Evolutionary conservation across 2,797 vertebrate species (phyloP).

Genomic region (Rhynchonycteris naso): DNA sequence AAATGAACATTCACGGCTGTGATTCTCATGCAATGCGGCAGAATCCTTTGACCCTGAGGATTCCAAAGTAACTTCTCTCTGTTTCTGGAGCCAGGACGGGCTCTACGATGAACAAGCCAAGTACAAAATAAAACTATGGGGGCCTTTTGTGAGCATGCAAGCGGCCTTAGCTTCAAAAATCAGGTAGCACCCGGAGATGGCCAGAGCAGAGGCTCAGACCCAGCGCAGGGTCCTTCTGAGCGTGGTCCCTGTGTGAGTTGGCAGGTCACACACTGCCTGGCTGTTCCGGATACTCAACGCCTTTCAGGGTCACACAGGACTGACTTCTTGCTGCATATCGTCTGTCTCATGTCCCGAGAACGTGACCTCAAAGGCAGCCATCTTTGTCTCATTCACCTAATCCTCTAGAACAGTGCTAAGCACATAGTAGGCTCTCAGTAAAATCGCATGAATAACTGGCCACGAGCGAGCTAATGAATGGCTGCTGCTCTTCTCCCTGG

Average conservation of each 20-base stretch:
- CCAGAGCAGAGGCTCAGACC: too few species aligned
- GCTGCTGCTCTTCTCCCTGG: background rate
- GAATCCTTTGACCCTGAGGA: accelerated
- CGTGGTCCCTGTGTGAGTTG: accelerated
- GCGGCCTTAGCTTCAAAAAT: background rate
- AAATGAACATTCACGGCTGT: accelerated
- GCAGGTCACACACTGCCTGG: background rate
- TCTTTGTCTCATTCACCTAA: background rate
- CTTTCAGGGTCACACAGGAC: accelerated
- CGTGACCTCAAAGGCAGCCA: background rate
- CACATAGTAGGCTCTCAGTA: accelerated
- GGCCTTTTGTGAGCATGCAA: background rate
- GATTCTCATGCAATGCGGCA: accelerated
- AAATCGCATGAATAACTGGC: accelerated
- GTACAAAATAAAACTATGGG: background rate
- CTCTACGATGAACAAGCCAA: accelerated
- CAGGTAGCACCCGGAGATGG: background rate
- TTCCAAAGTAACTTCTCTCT: background rate
- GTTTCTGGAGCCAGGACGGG: background rate
- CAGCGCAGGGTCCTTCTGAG: background rate
- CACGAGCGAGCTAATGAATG: accelerated
- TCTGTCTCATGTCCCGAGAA: background rate
- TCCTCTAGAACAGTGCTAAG: too few species aligned
- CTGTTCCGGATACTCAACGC: accelerated
- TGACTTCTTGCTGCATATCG: background rate